A percentile compares a stretch with the other conserved stretches of the same genome.
Conservation (phyloP, 2,888 invertebrate genomes). For the Nasonovia ribisnigri region DNA sequence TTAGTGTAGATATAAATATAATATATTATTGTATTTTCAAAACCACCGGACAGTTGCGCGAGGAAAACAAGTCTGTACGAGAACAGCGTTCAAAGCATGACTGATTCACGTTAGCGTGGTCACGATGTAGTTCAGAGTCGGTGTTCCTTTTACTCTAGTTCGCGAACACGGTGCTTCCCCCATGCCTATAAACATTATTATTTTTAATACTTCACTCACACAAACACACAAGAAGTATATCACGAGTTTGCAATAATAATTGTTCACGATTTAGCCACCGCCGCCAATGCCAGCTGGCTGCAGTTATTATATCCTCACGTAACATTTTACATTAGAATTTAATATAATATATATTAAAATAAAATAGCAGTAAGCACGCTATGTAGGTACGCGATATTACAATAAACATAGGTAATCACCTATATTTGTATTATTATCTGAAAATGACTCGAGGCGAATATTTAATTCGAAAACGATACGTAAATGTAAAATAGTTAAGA, state of each 20-base stretch:
- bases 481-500: neutral
- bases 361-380: neutral
- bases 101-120: slow-evolving; percentile 46
- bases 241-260: slow-evolving; percentile 51
- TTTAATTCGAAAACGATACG: slow-evolving; percentile 5
- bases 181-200: neutral
- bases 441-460: neutral
- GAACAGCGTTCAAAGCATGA: slow-evolving; percentile 45
- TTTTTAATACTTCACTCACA: neutral
- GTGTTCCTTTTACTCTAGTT: slow-evolving; percentile 59
- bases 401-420: neutral
- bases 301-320: neutral
- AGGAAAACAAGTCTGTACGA: slow-evolving; percentile 24
- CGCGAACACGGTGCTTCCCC: slow-evolving; percentile 28
- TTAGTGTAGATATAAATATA: neutral
- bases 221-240: neutral
- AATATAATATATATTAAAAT: neutral
- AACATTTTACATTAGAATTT: neutral
- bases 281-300: neutral
- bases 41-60: neutral
- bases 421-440: neutral
- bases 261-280: slow-evolving; percentile 52
- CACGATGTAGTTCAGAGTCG: slow-evolving; percentile 26
- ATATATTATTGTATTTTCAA: neutral
- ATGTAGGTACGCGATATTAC: neutral